Evolutionary conservation across 1,140 invertebrate species (phyloP), one percentile per base, ranked within the genome.

Genomic region (Caerostris extrusa): DNA sequence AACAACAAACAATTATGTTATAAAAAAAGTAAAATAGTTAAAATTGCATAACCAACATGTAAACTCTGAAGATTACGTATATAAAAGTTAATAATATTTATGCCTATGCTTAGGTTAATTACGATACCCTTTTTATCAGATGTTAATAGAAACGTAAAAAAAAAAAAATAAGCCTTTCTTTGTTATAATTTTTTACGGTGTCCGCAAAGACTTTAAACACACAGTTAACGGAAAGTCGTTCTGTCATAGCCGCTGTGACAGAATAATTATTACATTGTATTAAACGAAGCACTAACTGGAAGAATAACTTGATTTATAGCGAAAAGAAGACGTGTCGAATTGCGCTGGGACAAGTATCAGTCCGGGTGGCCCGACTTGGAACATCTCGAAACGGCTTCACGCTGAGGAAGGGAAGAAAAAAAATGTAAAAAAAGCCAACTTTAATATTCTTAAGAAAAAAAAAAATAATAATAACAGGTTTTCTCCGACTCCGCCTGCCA

Each of bases 391-490:
- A 53, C 34, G 10, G 50, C 34, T 50, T 12, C 71, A 77, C 34
- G 71, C 71, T 50, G 34, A 50, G 71, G 34, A 10, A 77, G 7
- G 34, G 17, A 19, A 71, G n/a, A 34, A 34, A 71, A 71, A n/a
- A 34, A 19, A 34, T 34, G 0, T 50, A 77, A 77, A 50, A 77
- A 77, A 53, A 77, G 6, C 10, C 5, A 17, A 67, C 10, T 67
- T 67, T 17, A 12, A 67, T 67, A 67, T 67, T 67, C 61, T 6
- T 17, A 82, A 82, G 50, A 53, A 82, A 6, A 82, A 19, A n/a
- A 56, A 34, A 55, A 34, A 17, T 86, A 17, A 8, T 64, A 88
- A 88, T 88, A 88, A 88, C 86, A 67, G 86, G 86, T 88, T 88
- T 77, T 64, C 60, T n/a, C 60, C 34, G 7, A 53, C 61, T 88